Conservation (phyloP, 2,113 vertebrate species). For the Agelaius tricolor region DNA sequence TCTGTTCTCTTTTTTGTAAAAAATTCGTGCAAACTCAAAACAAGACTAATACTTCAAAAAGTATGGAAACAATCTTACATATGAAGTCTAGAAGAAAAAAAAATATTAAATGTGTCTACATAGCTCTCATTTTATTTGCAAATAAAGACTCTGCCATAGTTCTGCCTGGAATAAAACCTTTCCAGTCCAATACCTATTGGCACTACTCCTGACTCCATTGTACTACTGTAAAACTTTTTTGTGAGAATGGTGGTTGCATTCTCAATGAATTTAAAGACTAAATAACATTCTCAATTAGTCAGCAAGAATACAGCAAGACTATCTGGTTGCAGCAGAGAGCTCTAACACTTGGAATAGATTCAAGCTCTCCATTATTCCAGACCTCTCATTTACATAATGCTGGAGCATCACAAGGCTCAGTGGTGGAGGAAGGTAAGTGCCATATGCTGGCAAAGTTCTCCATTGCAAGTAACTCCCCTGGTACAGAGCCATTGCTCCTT, state of each 20-base stretch:
- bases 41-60: background rate
- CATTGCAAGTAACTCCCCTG: background rate
- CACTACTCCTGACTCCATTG: background rate
- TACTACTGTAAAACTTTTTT: background rate
- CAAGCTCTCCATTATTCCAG: background rate
- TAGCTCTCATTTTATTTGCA: background rate
- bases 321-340: conserved; percentile 12
- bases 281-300: conserved; percentile 14
- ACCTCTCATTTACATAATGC: background rate
- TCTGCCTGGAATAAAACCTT: background rate
- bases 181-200: background rate
- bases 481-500: background rate
- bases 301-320: conserved; percentile 12
- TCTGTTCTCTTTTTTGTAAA: background rate
- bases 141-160: background rate
- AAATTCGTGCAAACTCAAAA: background rate
- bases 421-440: background rate
- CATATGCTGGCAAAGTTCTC: background rate
- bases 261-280: background rate
- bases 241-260: background rate
- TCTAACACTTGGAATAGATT: background rate
- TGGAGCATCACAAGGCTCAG: background rate
- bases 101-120: background rate
- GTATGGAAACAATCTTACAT: background rate
- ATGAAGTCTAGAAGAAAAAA: background rate